Evolutionary conservation across 2,797 vertebrate genomes (phyloP).

Genomic region (Leucoraja ocellata): DNA sequence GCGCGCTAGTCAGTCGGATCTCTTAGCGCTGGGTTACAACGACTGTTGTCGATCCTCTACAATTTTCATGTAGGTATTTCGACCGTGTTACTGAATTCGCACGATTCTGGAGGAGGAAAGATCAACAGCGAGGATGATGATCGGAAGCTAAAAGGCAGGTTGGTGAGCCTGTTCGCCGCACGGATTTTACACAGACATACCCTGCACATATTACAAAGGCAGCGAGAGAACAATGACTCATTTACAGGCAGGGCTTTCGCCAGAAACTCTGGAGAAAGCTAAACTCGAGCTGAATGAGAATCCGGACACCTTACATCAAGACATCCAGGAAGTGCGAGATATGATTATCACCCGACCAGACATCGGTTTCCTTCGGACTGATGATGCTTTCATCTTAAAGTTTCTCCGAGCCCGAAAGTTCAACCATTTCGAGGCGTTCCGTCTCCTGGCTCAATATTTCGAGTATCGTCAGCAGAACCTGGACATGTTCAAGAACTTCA

Average conservation of each 20-base stretch:
- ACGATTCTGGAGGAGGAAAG: background rate
- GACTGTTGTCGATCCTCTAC: background rate
- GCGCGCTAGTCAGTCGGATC: background rate
- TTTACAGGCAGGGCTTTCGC: constrained; percentile 90
- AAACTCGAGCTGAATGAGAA: constrained; percentile 94
- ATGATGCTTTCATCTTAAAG: constrained; percentile 91
- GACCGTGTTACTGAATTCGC: background rate
- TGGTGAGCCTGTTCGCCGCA: background rate
- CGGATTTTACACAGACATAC: background rate
- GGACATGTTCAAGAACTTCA: constrained; percentile 99
- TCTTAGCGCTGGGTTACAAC: background rate
- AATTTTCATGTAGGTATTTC: background rate
- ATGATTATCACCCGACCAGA: constrained; percentile 98
- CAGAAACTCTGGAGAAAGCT: constrained; percentile 97
- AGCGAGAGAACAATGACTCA: constrained; percentile 77
- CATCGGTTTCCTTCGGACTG: constrained; percentile 95
- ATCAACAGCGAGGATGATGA: background rate
- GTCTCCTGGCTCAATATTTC: constrained; percentile 92
- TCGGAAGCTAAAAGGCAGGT: constrained; percentile 10
- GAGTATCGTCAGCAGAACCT: constrained; percentile 97
- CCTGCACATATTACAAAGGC: background rate
- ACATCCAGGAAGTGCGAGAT: constrained; percentile 97
- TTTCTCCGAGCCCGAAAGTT: constrained; percentile 94
- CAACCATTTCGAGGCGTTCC: constrained; percentile 95
- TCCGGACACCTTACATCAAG: constrained; percentile 90